Percentiles rank a stretch among this genome's conserved stretches.
Evolutionary conservation across 2,888 invertebrate genomes (phyloP).

Genomic region (Cancer borealis): DNA sequence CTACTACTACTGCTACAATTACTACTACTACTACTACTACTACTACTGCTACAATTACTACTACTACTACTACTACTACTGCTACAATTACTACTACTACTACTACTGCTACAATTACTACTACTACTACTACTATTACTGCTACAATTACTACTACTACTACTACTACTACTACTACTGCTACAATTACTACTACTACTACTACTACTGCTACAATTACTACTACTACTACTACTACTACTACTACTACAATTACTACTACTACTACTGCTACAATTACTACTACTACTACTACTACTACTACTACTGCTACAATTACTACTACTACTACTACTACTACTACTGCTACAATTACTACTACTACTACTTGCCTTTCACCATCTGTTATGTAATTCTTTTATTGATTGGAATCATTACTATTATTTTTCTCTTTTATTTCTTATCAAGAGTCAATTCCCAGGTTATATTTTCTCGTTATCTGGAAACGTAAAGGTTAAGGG

Average conservation of each 20-base stretch:
- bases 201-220: too few relatives aligned
- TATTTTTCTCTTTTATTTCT: neutral
- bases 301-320: neutral
- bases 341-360: too few relatives aligned
- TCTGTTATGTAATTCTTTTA: neutral
- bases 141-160: too few relatives aligned
- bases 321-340: neutral
- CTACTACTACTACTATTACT: too few relatives aligned
- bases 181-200: neutral
- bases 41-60: too few relatives aligned
- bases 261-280: too few relatives aligned
- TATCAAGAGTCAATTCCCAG: neutral
- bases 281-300: neutral
- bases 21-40: neutral
- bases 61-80: too few relatives aligned
- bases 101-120: neutral
- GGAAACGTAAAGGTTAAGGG: neutral
- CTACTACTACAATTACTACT: too few relatives aligned
- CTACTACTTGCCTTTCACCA: neutral
- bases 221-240: too few relatives aligned
- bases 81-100: too few relatives aligned
- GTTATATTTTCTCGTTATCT: neutral
- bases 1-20: neutral
- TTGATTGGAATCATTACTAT: neutral
- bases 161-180: too few relatives aligned